Conservation (phyloP, 2,797 vertebrate genomes). For the Tiaroga cobitis region DNA sequence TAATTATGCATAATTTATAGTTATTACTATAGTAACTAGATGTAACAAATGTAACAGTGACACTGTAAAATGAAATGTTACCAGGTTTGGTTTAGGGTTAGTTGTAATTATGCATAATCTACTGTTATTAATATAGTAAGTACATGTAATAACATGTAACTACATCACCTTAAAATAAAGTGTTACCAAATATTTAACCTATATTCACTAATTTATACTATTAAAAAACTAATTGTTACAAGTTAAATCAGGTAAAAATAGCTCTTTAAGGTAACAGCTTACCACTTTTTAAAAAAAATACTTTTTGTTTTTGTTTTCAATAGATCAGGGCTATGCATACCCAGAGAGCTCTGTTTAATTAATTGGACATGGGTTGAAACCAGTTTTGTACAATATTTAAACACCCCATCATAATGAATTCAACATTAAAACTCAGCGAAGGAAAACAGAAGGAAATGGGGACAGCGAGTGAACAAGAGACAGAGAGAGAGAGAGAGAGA, state of each 20-base stretch:
- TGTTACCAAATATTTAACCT: not conserved
- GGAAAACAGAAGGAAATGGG: conserved; percentile 22
- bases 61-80: too few species aligned
- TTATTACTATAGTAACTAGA: too few species aligned
- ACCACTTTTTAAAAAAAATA: not conserved
- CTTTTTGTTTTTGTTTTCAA: not conserved
- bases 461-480: conserved; percentile 1
- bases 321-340: not conserved
- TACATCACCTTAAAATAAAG: not conserved
- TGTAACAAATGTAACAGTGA: too few species aligned
- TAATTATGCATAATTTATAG: too few species aligned
- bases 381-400: not conserved
- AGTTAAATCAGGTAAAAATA: not conserved
- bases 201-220: not conserved
- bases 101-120: too few species aligned
- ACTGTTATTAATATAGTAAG: too few species aligned
- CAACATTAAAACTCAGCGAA: not conserved
- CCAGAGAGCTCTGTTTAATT: not conserved
- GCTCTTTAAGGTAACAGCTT: not conserved
- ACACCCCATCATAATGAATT: not conserved
- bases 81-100: too few species aligned
- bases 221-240: not conserved
- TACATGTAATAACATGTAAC: not conserved
- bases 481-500: conserved; percentile 49
- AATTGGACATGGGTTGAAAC: not conserved